Conservation (phyloP, 2,888 invertebrate genomes). For the Lepidocyrtoides sp. region DNA sequence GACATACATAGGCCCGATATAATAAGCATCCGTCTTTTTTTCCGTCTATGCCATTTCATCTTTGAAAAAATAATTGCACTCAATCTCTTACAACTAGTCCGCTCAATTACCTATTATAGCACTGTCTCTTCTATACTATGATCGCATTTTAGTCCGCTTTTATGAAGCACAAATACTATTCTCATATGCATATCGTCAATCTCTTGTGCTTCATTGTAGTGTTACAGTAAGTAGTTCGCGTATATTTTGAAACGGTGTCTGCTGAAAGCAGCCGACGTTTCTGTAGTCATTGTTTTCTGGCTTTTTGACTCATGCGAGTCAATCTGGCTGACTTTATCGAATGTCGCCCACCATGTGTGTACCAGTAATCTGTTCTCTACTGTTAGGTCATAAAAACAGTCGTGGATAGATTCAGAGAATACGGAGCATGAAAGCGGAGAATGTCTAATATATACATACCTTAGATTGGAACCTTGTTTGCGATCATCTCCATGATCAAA, state of each 20-base stretch:
- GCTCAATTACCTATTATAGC: slow-evolving; percentile 16
- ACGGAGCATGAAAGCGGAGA: not conserved
- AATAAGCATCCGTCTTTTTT: too few species aligned
- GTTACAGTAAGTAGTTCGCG: slow-evolving; percentile 14
- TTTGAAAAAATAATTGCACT: not conserved
- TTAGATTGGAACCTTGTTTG: slow-evolving; percentile 19
- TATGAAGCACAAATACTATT: not conserved
- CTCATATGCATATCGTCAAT: not conserved
- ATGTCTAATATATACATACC: not conserved
- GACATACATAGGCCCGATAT: not conserved
- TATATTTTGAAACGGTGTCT: slow-evolving; percentile 25
- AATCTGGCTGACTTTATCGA: slow-evolving; percentile 41
- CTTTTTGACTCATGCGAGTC: slow-evolving; percentile 5
- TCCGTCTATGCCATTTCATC: slow-evolving; percentile 28
- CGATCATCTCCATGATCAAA: slow-evolving; percentile 23
- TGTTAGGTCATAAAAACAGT: slow-evolving; percentile 14
- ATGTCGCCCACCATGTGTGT: slow-evolving; percentile 49
- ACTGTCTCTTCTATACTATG: not conserved
- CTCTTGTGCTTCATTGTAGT: slow-evolving; percentile 49
- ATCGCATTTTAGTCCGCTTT: not conserved
- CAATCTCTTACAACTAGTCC: not conserved
- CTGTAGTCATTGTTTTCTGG: too few species aligned
- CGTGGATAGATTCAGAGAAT: not conserved
- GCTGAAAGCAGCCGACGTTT: not conserved
- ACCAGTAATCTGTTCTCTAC: not conserved